These are phyloP conservation scores for Caenorhabditis wallacei DNA, from an alignment of 2,888 invertebrate species.

Conservation along the genomic window DNA sequence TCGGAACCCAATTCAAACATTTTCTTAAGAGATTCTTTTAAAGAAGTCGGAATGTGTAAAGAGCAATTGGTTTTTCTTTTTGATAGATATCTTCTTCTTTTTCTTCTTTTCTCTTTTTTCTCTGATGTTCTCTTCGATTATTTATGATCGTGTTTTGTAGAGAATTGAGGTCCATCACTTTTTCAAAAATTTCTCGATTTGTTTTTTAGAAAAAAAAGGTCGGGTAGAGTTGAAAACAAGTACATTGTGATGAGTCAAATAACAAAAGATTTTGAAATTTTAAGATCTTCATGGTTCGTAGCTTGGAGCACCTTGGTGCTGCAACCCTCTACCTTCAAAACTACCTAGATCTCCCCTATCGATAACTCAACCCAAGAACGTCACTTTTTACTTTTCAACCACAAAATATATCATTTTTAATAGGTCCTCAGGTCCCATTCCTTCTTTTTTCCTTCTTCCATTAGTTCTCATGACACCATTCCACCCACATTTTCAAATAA, in stretches of 20 bases:
- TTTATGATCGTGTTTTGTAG: slow-evolving; percentile 50
- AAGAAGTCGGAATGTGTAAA: slow-evolving; percentile 41
- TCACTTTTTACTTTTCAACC: background rate
- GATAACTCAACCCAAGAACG: background rate
- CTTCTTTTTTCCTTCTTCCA: slow-evolving; percentile 6
- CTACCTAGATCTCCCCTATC: background rate
- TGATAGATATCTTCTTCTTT: slow-evolving; percentile 19
- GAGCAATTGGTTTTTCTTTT: slow-evolving; percentile 52
- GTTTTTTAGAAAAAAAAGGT: background rate
- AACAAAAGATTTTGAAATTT: background rate
- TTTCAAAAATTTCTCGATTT: background rate
- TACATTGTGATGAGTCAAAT: background rate
- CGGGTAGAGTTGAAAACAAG: background rate
- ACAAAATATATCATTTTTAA: slow-evolving; percentile 31
- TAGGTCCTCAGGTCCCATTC: slow-evolving; percentile 8
- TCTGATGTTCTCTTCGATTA: slow-evolving; percentile 22
- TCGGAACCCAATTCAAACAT: background rate
- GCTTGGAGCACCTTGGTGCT: too few relatives aligned
- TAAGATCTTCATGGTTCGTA: too few relatives aligned
- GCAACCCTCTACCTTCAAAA: too few relatives aligned
- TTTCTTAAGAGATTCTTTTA: background rate
- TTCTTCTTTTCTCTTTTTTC: background rate
- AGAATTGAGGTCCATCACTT: slow-evolving; percentile 20
- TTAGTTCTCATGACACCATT: background rate
- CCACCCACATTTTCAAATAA: slow-evolving; percentile 7